Evolutionary conservation across 2,113 vertebrate species (phyloP), one percentile per base, ranked within the genome.

Genomic region (Cavia porcellus): DNA sequence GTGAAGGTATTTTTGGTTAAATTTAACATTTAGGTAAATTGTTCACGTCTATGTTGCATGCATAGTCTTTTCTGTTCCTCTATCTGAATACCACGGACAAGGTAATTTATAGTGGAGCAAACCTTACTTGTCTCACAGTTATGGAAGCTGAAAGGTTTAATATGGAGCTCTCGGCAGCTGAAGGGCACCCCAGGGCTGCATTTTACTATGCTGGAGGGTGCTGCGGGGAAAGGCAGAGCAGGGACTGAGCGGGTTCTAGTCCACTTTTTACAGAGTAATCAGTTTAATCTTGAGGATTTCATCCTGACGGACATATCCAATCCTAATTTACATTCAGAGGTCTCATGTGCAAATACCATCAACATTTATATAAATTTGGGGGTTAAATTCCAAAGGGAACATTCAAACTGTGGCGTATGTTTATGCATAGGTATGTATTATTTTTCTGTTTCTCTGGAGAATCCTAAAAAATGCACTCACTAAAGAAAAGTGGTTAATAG

Each of bases 341-440:
- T 14, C 14, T 7, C 7, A 30, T 13, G 5, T 81, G 20, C 15
- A 81, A 81, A 88, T 9, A 88, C 28, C 2, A 28, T 17, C 19
- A 57, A 19, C 24, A 24, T 32, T 10, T 42, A 17, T 42, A 38
- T 38, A 5, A 22, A 82, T 83, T 62, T 89, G 24, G 15, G 38
- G 11, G 38, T 4, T 82, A 17, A 42, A 15, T 35, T 61, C 75
- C 42, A 75, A 9, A 83, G 19, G 11, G 3, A 9, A 2, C 4
- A 61, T 68, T 83, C 42, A 74, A 62, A 38, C 5, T 52, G 28
- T 12, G 15, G 12, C 19, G 3, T 17, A 12, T 38, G 38, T 35
- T 1, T 11, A 4, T 64, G 4, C 20, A 25, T 9, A 38, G 20
- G 1, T 1, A 2, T 45, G 19, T 32, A 12, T 50, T 24, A 32